phyloP scores from a whole-genome alignment of 2,888 invertebrate species.

The Azorinus chamasolen region DNA sequence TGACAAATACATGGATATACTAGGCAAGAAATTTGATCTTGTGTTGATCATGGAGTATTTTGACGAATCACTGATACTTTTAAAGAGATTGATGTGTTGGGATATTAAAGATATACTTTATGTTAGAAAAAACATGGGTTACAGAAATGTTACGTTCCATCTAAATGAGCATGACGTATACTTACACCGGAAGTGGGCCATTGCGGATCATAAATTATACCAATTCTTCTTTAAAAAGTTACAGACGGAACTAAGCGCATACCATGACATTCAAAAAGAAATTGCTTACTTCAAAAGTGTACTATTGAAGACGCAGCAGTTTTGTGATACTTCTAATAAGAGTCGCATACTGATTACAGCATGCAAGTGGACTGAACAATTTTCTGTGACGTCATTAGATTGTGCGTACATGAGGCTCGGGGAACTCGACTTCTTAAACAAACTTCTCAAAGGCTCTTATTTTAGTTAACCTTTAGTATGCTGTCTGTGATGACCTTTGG shows the following conservation, averaged over 20 bases:
- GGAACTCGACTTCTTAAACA: slow-evolving; percentile 49
- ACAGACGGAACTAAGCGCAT: slow-evolving; percentile 54
- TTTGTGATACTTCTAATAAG: slow-evolving; percentile 39
- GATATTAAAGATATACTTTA: slow-evolving; percentile 78
- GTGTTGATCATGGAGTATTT: slow-evolving; percentile 83
- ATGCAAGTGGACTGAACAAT: slow-evolving; percentile 47
- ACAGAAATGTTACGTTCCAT: slow-evolving; percentile 40
- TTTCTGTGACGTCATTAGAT: slow-evolving; percentile 49
- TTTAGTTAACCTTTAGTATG: too few species aligned
- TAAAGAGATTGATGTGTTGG: slow-evolving; percentile 81
- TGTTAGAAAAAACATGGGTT: slow-evolving; percentile 67
- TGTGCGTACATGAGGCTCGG: slow-evolving; percentile 55
- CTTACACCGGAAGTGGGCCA: slow-evolving; percentile 68
- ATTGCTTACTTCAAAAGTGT: slow-evolving; percentile 52
- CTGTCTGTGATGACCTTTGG: too few species aligned
- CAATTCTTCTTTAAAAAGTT: slow-evolving; percentile 73
- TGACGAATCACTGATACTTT: slow-evolving; percentile 82
- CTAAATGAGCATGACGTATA: slow-evolving; percentile 54
- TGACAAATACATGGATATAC: slow-evolving; percentile 58
- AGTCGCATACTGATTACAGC: background rate
- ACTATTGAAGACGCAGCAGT: slow-evolving; percentile 36
- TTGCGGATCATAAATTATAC: slow-evolving; percentile 77
- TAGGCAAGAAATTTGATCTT: slow-evolving; percentile 75
- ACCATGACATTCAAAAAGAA: slow-evolving; percentile 56
- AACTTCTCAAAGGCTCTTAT: slow-evolving; percentile 9